These are phyloP conservation scores for Coregonus suidteri DNA, from an alignment of 2,797 vertebrate species.

Conservation along the genomic window DNA sequence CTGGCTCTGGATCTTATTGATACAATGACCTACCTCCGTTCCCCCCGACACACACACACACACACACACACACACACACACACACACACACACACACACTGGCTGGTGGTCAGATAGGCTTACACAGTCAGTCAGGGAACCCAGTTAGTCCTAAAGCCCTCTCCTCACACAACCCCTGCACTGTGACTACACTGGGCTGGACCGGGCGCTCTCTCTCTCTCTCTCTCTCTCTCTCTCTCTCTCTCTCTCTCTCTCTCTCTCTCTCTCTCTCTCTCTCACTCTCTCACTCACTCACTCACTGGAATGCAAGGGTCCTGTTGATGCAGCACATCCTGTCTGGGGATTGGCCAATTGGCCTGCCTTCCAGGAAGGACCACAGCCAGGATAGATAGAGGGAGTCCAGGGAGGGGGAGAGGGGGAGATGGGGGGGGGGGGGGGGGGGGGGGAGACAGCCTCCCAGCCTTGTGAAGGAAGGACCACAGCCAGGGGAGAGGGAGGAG, in stretches of 20 bases:
- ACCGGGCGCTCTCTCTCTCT: not conserved
- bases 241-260: too few species aligned
- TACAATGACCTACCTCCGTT: not conserved
- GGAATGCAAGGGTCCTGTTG: conserved; percentile 47
- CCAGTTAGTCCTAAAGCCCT: conserved; percentile 17
- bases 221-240: too few species aligned
- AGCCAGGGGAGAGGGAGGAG: not conserved
- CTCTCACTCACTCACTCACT: too few species aligned
- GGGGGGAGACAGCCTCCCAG: not conserved
- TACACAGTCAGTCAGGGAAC: conserved; percentile 1
- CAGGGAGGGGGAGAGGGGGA: conserved; percentile 18
- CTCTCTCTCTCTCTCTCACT: too few species aligned
- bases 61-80: conserved; percentile 9
- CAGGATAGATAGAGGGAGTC: not conserved
- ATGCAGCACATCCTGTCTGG: conserved; percentile 51
- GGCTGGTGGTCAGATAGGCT: conserved; percentile 11
- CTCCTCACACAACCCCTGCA: conserved; percentile 43
- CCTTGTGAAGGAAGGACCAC: not conserved
- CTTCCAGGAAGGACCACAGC: conserved; percentile 32
- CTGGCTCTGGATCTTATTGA: not conserved
- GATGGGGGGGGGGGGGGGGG: not conserved
- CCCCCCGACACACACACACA: not conserved
- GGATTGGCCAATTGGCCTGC: conserved; percentile 31
- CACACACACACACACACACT: not conserved
- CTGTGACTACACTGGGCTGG: conserved; percentile 7